Base-by-base conservation (phyloP, 2,113 vertebrate genomes). In the Nothocercus nigrocapillus region DNA sequence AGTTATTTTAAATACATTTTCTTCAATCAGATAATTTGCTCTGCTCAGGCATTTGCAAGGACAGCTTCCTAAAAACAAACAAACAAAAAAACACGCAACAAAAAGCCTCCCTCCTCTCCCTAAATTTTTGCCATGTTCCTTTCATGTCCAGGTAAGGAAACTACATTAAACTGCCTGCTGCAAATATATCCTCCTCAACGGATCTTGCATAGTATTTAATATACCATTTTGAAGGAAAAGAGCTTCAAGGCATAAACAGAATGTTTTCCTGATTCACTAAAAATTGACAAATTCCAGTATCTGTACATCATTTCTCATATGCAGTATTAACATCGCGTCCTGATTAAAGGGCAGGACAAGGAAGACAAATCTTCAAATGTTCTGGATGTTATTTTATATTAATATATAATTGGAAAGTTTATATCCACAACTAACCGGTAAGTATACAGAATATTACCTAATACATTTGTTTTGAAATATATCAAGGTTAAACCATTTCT, bases 351-450 rank as follows among this genome's bases (percentile, higher is more conserved):
- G 70, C 76, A 93, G 81, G 93, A 94, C 53, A 91, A 87, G 59
- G 54, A 91, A 91, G 67, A 59, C 54, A 82, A 80, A 79, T 88
- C 90, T 94, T 75, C 78, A 91, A 93, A 84, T 30, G 84, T 59
- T 67, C 45, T 30, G 74, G 77, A 27, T 87, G 95, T 90, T 82
- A 86, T 88, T 96, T 96, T 89, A 91, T 91, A 96, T 97, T 91
- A 96, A 87, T 93, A 92, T 77, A 89, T 95, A 90, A 94, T 95
- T 49, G 86, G 70, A 94, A 97, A 93, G 77, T 95, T 97, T 93
- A 80, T 75, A 91, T n/a, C 38, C 67, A 95, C 89, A 96, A 97
- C 95, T 93, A 95, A 92, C 74, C 77, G 49, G 85, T 64, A 51
- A 18, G 3, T 82, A 95, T 40, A 94, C 69, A 88, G 73, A 86